Evolutionary conservation across 2,113 vertebrate species (phyloP), one percentile per base, ranked within the genome.

Genomic region (Ammodytes dubius): DNA sequence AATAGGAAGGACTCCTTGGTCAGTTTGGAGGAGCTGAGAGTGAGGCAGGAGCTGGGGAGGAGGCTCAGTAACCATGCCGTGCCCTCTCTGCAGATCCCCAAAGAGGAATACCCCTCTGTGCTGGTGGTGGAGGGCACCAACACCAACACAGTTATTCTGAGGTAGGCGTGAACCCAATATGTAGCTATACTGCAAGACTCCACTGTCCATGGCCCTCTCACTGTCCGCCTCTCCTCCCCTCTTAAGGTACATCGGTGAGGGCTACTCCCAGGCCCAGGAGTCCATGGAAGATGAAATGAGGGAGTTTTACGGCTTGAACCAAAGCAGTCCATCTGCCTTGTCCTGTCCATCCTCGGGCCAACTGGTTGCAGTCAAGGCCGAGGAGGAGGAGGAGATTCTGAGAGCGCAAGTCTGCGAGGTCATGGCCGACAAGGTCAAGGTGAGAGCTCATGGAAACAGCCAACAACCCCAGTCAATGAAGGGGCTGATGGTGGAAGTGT

Each of bases 231-330:
- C 37, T 64, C 13, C 45, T 80, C 17, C 3, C 45, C 63, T 49
- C 17, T 49, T 88, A 99, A 99, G 98, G 87, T 99, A 98, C 85
- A 97, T 99, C 54, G 97, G 98, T 8, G 95, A 97, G 85, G 95
- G 95, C 75, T 99, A 99, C 91, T 99, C 98, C 8, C 95, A 93
- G 45, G 97, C 97, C 27, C 97, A 98, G 89, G 98, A 99, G 49
- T 89, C 94, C 74, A 96, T 99, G 96, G 98, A 99, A 90, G 97
- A 99, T 77, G 95, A 98, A 61, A 98, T 99, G 97, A 97, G 96
- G 84, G 95, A 93, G 6, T 97, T 95, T 89, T 99, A 99, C 19
- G 87, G 87, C 68, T 92, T 94, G 83, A 92, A 92, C 19, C 73
- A 81, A 79, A 81, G 82, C 6, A 82, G 64, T 54, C 67, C 61